A percentile compares a stretch with the other conserved stretches of the same genome.
Conservation (phyloP, 2,113 vertebrate species). For the Hoplias malabaricus region DNA sequence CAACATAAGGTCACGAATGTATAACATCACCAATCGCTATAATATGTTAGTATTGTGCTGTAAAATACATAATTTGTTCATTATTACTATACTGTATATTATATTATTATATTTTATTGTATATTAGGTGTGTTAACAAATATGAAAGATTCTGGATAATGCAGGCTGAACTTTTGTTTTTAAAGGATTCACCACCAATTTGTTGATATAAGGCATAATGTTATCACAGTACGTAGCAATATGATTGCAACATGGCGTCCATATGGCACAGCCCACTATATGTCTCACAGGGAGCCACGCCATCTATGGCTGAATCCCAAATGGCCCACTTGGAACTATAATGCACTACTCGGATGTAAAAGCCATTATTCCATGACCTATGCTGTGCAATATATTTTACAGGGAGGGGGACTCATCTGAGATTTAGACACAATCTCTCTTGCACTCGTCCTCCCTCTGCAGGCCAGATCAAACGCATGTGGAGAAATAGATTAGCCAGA, state of each 20-base stretch:
- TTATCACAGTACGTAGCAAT: no score
- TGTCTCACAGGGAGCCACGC: neutral
- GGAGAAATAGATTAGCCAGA: slow-evolving; percentile 24
- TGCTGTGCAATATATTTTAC: neutral
- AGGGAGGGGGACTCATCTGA: neutral
- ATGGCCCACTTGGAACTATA: neutral
- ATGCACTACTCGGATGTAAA: neutral
- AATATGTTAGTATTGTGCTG: no score
- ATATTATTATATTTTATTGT: no score
- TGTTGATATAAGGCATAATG: neutral
- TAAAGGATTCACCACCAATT: no score
- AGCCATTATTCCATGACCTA: neutral
- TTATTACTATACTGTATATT: no score
- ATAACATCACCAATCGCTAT: no score
- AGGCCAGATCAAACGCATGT: slow-evolving; percentile 40
- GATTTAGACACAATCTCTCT: slow-evolving; percentile 33
- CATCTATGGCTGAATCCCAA: neutral
- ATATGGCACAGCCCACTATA: neutral
- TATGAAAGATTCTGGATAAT: no score
- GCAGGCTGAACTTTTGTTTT: no score
- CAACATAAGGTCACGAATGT: no score
- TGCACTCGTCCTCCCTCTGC: slow-evolving; percentile 32
- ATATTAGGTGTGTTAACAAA: no score
- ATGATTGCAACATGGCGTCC: no score
- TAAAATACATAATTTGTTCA: no score